phyloP scores from a whole-genome alignment of 1,140 invertebrate genomes.

The Apis florea region DNA sequence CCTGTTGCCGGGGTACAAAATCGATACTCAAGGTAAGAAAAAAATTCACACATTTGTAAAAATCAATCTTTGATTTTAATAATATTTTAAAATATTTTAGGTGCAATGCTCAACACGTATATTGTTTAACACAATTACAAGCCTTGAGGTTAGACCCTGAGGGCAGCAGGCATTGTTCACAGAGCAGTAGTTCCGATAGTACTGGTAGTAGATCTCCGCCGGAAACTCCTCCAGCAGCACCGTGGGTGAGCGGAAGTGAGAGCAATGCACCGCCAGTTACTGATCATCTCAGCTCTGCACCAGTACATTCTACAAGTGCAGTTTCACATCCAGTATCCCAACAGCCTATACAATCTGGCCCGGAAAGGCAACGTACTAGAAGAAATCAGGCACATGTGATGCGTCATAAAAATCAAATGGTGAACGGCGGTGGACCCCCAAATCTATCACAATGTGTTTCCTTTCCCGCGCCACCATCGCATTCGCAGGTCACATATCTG shows the following conservation, averaged over 20 bases:
- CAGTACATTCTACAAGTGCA: conserved; percentile 73
- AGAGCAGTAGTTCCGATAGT: conserved; percentile 83
- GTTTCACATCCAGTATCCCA: conserved; percentile 65
- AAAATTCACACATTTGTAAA: background rate
- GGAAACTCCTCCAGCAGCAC: conserved; percentile 82
- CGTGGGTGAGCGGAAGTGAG: conserved; percentile 68
- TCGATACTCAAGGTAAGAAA: conserved; percentile 74
- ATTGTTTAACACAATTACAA: conserved; percentile 78
- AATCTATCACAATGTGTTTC: conserved; percentile 66
- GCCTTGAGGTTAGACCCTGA: conserved; percentile 79
- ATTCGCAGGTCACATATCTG: conserved; percentile 76
- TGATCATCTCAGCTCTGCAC: conserved; percentile 74
- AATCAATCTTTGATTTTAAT: conserved; percentile 12
- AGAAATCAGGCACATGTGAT: conserved; percentile 73
- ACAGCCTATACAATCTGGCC: conserved; percentile 62
- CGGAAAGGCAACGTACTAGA: conserved; percentile 67
- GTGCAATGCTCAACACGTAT: conserved; percentile 76
- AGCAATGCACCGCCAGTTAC: conserved; percentile 55
- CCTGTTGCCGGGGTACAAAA: conserved; percentile 74
- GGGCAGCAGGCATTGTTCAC: conserved; percentile 80
- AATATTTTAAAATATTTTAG: conserved; percentile 58
- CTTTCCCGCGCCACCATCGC: conserved; percentile 72
- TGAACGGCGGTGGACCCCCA: conserved; percentile 72
- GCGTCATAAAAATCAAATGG: conserved; percentile 76
- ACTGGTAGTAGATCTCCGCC: conserved; percentile 82